phyloP scores from a whole-genome alignment of 2,113 vertebrate genomes.

The Trichomycterus rosablanca region DNA sequence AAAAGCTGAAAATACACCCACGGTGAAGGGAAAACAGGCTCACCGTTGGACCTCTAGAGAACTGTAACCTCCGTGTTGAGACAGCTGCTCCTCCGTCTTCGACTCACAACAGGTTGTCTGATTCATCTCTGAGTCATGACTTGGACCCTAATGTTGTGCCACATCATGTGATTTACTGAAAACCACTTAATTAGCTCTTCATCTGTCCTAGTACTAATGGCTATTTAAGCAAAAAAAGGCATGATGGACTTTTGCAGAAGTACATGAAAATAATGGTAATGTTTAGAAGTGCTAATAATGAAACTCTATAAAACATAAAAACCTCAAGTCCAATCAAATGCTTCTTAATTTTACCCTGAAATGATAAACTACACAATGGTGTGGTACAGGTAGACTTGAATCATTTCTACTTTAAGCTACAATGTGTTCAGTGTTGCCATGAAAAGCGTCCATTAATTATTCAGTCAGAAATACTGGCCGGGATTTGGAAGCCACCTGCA shows the following conservation, averaged over 20 bases:
- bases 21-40: conserved; percentile 42
- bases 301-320: too few species aligned
- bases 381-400: too few species aligned
- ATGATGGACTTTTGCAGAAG: conserved; percentile 5
- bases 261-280: too few species aligned
- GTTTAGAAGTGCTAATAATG: too few species aligned
- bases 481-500: too few species aligned
- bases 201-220: conserved; percentile 20
- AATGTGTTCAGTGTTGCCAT: too few species aligned
- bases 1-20: conserved; percentile 21
- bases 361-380: too few species aligned
- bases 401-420: too few species aligned
- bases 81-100: conserved; percentile 70
- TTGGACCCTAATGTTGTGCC: conserved; percentile 27
- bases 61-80: conserved; percentile 59
- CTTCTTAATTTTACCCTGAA: too few species aligned
- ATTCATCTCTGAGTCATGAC: conserved; percentile 68
- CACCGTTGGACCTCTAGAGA: conserved; percentile 29
- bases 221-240: conserved; percentile 20
- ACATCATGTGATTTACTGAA: conserved; percentile 49
- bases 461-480: too few species aligned
- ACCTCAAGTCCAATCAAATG: too few species aligned
- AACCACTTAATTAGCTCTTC: conserved; percentile 26
- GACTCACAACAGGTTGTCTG: conserved; percentile 64
- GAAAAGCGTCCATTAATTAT: too few species aligned